A percentile compares a stretch with the other conserved stretches of the same genome.
Conservation (phyloP, 1,140 invertebrate species). For the Akabosia matsudoensis region DNA sequence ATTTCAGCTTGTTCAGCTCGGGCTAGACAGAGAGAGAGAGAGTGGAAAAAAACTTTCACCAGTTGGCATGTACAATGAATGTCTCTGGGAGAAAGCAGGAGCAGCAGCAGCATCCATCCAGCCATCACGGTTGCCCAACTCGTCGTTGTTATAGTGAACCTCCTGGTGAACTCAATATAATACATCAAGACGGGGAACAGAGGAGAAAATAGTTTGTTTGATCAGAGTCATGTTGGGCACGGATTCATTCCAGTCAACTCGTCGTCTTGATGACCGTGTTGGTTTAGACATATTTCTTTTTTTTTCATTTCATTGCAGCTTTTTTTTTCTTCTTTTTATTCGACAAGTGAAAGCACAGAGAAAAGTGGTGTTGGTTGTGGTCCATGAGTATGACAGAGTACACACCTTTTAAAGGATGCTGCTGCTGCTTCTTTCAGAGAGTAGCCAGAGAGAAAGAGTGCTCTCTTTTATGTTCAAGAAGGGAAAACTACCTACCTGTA, state of each 20-base stretch:
- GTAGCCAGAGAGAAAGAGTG: too few species aligned
- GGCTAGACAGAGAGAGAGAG: neutral
- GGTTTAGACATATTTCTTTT: conserved; percentile 13
- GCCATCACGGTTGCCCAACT: neutral
- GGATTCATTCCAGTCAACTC: conserved; percentile 8
- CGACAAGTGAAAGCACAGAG: too few species aligned
- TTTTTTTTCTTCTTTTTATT: too few species aligned
- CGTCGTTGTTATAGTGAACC: neutral
- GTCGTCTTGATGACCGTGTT: neutral
- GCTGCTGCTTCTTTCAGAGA: too few species aligned
- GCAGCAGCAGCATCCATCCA: neutral
- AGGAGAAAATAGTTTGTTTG: neutral
- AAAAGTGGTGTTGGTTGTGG: too few species aligned
- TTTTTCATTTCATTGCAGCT: too few species aligned
- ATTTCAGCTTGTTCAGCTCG: too few species aligned
- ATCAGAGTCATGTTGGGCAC: conserved; percentile 11
- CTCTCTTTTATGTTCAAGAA: too few species aligned
- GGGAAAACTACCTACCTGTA: too few species aligned
- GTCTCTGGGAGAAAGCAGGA: neutral
- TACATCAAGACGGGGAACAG: neutral
- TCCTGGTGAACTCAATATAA: neutral
- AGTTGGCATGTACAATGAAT: neutral
- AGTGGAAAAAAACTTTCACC: neutral
- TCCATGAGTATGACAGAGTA: too few species aligned
- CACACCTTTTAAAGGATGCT: too few species aligned